Evolutionary conservation across 2,888 invertebrate species (phyloP).

Genomic region (Oxystoma pomonae): DNA sequence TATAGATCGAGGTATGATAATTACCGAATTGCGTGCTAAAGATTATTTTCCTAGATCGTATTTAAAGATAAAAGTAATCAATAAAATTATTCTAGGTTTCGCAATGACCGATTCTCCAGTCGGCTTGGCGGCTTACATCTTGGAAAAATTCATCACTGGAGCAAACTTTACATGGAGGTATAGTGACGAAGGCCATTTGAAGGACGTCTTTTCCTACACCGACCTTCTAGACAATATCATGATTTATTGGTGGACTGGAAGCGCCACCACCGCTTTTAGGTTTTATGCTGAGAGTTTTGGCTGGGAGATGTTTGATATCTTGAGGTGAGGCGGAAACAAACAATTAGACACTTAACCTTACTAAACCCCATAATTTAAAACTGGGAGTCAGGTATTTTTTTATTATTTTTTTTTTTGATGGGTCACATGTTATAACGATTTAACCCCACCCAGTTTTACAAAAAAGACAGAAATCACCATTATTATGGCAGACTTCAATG

Average conservation of each 20-base stretch:
- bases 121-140: constrained; percentile 82
- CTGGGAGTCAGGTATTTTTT: too few relatives aligned
- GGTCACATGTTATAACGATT: too few relatives aligned
- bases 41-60: too few relatives aligned
- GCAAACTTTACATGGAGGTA: constrained; percentile 53
- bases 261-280: constrained; percentile 68
- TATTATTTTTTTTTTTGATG: too few relatives aligned
- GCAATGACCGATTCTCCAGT: constrained; percentile 72
- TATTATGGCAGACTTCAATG: too few relatives aligned
- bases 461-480: too few relatives aligned
- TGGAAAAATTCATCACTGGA: constrained; percentile 84
- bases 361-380: too few relatives aligned
- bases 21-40: too few relatives aligned
- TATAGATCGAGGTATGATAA: too few relatives aligned
- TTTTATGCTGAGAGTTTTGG: constrained; percentile 64
- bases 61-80: not conserved
- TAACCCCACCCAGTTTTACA: too few relatives aligned
- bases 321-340: too few relatives aligned
- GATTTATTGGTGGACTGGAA: constrained; percentile 73
- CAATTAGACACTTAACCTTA: too few relatives aligned
- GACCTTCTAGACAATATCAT: constrained; percentile 71
- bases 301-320: constrained; percentile 7
- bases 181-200: constrained; percentile 62
- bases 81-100: constrained; percentile 51
- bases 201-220: constrained; percentile 62